Percentiles rank a stretch among this genome's conserved stretches.
phyloP scores from a whole-genome alignment of 2,888 invertebrate genomes.

The Agrochola circellaris region DNA sequence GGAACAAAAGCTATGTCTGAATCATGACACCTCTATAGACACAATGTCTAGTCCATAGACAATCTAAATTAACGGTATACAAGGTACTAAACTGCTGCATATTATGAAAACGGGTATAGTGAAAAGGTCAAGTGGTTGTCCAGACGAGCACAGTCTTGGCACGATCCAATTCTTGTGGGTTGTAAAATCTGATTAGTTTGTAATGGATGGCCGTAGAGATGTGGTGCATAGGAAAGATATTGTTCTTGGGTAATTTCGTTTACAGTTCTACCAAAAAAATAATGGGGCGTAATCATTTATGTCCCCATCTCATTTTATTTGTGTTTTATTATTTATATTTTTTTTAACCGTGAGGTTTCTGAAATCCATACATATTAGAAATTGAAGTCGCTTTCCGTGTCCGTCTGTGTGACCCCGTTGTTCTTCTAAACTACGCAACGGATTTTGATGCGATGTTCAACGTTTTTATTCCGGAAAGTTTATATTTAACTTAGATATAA shows the following conservation, averaged over 20 bases:
- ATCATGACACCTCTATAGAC: not conserved
- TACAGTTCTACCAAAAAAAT: not conserved
- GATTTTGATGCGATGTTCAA: no score
- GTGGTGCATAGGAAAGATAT: not conserved
- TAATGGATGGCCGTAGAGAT: not conserved
- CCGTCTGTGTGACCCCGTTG: no score
- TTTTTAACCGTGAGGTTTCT: no score
- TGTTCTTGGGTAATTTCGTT: not conserved
- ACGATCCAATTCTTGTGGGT: conserved; percentile 9
- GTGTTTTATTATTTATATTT: no score
- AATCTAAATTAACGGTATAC: conserved; percentile 17
- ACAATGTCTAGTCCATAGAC: not conserved
- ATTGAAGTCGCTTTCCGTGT: no score
- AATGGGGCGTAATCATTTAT: no score
- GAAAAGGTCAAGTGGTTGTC: conserved; percentile 21
- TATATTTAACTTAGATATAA: no score
- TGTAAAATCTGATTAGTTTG: conserved; percentile 7
- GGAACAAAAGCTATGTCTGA: not conserved
- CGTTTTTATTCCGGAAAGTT: no score
- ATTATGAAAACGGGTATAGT: conserved; percentile 1
- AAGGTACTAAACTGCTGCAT: not conserved
- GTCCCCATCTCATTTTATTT: no score
- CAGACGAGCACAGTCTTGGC: conserved; percentile 22
- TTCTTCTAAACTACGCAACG: no score
- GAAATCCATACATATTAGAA: no score